These are phyloP conservation scores for Murina feae DNA, from an alignment of 2,113 vertebrate genomes.

Conservation along the genomic window DNA sequence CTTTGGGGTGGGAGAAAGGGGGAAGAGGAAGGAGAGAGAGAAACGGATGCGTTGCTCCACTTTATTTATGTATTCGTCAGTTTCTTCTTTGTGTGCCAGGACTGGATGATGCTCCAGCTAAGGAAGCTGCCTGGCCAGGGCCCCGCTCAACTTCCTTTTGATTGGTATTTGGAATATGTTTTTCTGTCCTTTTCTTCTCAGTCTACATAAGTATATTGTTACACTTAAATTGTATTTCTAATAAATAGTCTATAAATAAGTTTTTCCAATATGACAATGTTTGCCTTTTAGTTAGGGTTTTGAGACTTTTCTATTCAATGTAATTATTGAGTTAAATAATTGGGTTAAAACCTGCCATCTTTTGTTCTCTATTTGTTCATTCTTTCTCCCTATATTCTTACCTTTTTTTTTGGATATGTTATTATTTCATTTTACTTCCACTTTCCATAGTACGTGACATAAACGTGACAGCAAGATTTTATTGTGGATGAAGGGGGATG, in stretches of 20 bases:
- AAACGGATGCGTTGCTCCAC: no score
- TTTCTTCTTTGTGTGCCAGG: no score
- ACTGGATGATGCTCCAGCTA: no score
- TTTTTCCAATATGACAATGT: not conserved
- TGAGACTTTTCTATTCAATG: not conserved
- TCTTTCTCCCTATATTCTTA: not conserved
- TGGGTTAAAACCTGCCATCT: not conserved
- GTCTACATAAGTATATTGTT: not conserved
- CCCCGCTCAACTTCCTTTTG: not conserved
- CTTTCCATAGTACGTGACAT: no score
- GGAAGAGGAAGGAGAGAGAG: no score
- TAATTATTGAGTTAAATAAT: not conserved
- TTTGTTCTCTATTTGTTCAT: constrained; percentile 1
- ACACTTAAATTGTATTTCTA: not conserved
- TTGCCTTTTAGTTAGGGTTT: not conserved
- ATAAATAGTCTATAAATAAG: not conserved
- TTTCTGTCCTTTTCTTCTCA: not conserved
- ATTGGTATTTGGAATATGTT: not conserved
- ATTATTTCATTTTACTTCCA: not conserved
- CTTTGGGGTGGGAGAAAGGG: no score
- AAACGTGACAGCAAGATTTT: no score
- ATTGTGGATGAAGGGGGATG: no score
- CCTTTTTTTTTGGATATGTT: not conserved
- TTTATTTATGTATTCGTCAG: no score
- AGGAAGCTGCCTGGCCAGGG: no score